Evolutionary conservation across 2,113 vertebrate genomes (phyloP).

Genomic region (Sphaerodactylus townsendi): DNA sequence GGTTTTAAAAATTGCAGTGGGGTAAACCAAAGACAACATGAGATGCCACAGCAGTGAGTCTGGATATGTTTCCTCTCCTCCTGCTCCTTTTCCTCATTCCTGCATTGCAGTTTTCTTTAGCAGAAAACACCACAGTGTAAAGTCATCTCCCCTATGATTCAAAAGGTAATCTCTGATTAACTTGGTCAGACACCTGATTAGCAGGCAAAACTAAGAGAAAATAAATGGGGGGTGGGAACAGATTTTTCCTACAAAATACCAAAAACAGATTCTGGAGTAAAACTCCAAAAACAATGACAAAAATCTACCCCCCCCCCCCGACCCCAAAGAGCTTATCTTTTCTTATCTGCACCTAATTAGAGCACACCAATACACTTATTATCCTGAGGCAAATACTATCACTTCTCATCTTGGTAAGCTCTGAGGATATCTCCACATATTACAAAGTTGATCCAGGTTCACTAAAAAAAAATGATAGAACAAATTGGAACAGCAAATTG

Average conservation of each 20-base stretch:
- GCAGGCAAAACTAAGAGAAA: not conserved
- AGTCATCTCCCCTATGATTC: not conserved
- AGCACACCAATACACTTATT: constrained; percentile 60
- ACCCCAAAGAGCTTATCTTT: constrained; percentile 23
- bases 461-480: not conserved
- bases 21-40: not conserved
- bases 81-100: not conserved
- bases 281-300: too few species aligned
- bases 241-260: not conserved
- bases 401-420: constrained; percentile 47
- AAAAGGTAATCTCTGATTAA: not conserved
- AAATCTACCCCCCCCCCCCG: not conserved
- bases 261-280: constrained; percentile 1
- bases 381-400: constrained; percentile 70
- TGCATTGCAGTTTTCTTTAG: not conserved
- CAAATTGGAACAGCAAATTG: not conserved
- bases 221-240: not conserved
- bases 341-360: constrained; percentile 29
- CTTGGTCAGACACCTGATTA: not conserved
- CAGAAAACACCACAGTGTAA: not conserved
- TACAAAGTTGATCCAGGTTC: not conserved
- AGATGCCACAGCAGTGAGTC: not conserved
- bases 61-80: not conserved
- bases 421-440: not conserved
- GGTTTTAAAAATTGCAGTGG: constrained; percentile 2